Evolutionary conservation across 2,797 vertebrate species (phyloP).

Genomic region (Cyclopterus lumpus): DNA sequence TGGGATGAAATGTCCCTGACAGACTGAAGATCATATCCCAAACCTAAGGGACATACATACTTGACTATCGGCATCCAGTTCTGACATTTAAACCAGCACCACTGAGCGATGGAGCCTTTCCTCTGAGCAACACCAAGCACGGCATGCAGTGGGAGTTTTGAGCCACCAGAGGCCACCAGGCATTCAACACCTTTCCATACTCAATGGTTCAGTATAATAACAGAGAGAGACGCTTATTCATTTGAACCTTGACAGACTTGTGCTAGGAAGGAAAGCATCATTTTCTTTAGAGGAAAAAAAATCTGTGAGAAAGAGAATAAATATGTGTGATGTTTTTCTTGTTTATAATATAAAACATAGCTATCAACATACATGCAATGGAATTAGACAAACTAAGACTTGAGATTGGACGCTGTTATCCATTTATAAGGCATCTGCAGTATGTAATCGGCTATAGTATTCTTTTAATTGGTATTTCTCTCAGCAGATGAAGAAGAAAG

Average conservation of each 20-base stretch:
- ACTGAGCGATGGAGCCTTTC: slow-evolving; percentile 61
- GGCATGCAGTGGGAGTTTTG: slow-evolving; percentile 86
- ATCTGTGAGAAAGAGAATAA: slow-evolving; percentile 4
- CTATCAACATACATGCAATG: background rate
- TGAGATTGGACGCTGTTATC: background rate
- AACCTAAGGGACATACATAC: background rate
- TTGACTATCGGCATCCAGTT: background rate
- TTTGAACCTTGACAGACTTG: background rate
- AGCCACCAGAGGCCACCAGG: slow-evolving; percentile 65
- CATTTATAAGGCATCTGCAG: background rate
- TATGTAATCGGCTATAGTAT: background rate
- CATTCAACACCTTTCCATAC: slow-evolving; percentile 17
- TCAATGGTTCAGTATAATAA: background rate
- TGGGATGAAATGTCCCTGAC: background rate
- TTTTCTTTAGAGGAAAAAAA: background rate
- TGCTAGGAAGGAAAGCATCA: background rate
- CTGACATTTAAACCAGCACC: slow-evolving; percentile 64
- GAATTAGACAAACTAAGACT: background rate
- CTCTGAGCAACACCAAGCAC: slow-evolving; percentile 50
- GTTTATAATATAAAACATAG: background rate
- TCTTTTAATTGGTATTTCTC: background rate
- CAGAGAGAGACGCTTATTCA: slow-evolving; percentile 28
- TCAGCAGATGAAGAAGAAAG: background rate
- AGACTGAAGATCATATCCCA: background rate
- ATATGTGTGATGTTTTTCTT: background rate